A percentile compares a stretch with the other conserved stretches of the same genome.
phyloP scores from a whole-genome alignment of 2,113 vertebrate genomes.

The Platycercus adscitus region DNA sequence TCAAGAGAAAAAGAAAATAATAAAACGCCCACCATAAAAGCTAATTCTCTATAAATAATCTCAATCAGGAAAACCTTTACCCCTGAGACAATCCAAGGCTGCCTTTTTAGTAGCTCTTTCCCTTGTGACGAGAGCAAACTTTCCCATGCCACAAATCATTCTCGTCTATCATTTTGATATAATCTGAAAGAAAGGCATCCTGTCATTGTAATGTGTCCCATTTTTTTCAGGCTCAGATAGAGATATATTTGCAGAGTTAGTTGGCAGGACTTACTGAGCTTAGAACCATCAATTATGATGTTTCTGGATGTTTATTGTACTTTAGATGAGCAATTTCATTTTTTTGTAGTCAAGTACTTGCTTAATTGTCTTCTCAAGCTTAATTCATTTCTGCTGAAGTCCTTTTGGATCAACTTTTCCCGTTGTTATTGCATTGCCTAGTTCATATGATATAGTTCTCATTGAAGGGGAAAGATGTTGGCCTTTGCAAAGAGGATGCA shows the following conservation, averaged over 20 bases:
- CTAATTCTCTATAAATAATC: constrained; percentile 47
- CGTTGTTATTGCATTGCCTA: neutral
- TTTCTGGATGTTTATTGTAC: neutral
- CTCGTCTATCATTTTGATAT: neutral
- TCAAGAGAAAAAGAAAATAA: constrained; percentile 42
- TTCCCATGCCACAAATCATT: constrained; percentile 38
- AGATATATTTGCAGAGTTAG: neutral
- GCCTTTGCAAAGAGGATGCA: neutral
- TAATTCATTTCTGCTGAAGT: neutral
- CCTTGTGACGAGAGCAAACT: constrained; percentile 41
- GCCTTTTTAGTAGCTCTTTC: constrained; percentile 45
- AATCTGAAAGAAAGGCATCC: neutral
- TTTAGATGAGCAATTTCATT: neutral
- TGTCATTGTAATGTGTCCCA: accelerated
- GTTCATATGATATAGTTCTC: neutral
- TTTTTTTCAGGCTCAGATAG: neutral
- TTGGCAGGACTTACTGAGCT: neutral
- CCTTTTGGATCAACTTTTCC: neutral
- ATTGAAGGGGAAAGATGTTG: neutral
- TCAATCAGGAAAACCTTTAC: constrained; percentile 34
- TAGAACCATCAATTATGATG: neutral
- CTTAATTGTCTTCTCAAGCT: neutral
- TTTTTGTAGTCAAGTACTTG: neutral
- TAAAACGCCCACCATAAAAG: constrained; percentile 38
- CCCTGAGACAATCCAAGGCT: constrained; percentile 7